A percentile compares a stretch with the other conserved stretches of the same genome.
Conservation (phyloP, 2,113 vertebrate genomes). For the Xiphophorus couchianus region DNA sequence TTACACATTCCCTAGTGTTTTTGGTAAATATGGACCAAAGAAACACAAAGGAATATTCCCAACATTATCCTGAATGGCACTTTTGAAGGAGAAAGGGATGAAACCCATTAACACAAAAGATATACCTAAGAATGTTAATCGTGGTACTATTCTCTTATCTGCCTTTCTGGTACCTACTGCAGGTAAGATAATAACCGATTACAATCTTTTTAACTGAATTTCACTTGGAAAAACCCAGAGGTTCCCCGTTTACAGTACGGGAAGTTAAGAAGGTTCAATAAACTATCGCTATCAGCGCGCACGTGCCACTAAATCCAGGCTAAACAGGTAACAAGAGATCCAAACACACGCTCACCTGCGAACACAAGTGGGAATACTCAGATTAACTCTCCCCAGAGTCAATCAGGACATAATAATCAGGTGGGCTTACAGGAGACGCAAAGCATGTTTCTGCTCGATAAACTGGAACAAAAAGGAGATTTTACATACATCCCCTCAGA, state of each 20-base stretch:
- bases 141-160: neutral
- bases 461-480: conserved; percentile 51
- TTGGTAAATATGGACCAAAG: no score
- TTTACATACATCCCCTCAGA: conserved; percentile 55
- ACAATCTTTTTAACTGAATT: neutral
- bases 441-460: conserved; percentile 59
- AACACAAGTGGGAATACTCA: conserved; percentile 54
- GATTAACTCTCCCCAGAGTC: conserved; percentile 57
- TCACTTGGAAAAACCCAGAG: neutral
- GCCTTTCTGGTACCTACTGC: neutral
- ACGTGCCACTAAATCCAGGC: conserved; percentile 45
- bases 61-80: neutral
- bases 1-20: no score
- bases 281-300: conserved; percentile 29
- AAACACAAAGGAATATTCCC: no score
- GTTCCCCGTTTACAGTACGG: neutral
- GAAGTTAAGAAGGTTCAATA: neutral
- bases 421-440: conserved; percentile 51
- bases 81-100: neutral
- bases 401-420: conserved; percentile 63
- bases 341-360: conserved; percentile 51
- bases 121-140: neutral
- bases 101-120: neutral
- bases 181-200: neutral
- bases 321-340: conserved; percentile 47